Evolutionary conservation across 2,888 invertebrate genomes (phyloP).

Genomic region (Cephus pygmeus): DNA sequence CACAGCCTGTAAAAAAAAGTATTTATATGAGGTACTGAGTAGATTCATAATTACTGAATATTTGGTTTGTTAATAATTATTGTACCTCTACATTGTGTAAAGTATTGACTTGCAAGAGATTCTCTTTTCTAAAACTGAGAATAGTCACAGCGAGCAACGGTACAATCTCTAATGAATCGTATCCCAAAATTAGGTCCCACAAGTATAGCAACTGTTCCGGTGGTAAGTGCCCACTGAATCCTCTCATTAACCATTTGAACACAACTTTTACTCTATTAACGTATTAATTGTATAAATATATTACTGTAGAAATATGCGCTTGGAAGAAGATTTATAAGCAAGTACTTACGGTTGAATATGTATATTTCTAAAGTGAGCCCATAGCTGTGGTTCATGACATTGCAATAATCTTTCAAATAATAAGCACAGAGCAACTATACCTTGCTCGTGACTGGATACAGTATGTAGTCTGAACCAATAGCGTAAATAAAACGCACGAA

Average conservation of each 20-base stretch:
- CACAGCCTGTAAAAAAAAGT: constrained; percentile 72
- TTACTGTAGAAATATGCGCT: not conserved
- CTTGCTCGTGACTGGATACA: constrained; percentile 92
- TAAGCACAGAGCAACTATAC: constrained; percentile 89
- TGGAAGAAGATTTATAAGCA: not conserved
- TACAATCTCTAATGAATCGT: constrained; percentile 90
- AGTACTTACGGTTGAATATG: constrained; percentile 90
- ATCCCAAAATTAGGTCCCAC: constrained; percentile 94
- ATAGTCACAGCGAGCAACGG: constrained; percentile 88
- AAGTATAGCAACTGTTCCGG: constrained; percentile 91
- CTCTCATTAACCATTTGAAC: constrained; percentile 97
- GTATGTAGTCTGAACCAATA: constrained; percentile 94
- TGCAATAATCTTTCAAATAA: constrained; percentile 91
- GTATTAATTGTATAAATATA: constrained; percentile 15
- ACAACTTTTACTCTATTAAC: constrained; percentile 82
- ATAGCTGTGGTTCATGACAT: constrained; percentile 89
- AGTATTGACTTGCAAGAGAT: constrained; percentile 80
- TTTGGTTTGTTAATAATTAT: constrained; percentile 18
- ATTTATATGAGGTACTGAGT: not conserved
- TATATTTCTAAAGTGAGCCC: constrained; percentile 90
- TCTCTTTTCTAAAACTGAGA: constrained; percentile 86
- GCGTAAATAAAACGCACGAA: constrained; percentile 89
- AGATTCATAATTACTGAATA: not conserved
- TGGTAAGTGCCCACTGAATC: constrained; percentile 93
- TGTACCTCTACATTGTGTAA: constrained; percentile 80